Evolutionary conservation across 2,113 vertebrate species (phyloP), one percentile per base, ranked within the genome.

Genomic region (Melanostigma gelatinosum): DNA sequence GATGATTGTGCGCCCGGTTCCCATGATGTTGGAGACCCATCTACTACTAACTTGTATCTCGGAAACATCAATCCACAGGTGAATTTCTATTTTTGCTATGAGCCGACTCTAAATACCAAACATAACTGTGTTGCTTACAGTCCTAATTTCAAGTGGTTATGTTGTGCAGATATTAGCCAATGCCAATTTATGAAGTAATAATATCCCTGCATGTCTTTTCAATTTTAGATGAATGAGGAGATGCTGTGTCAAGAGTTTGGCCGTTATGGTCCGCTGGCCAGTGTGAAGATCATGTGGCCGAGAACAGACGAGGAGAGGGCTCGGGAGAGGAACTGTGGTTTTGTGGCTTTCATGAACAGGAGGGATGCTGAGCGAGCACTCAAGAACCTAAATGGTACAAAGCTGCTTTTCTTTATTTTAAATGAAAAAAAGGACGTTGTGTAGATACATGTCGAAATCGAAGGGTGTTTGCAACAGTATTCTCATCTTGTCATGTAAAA

Each of bases 211-310:
- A 1, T 63, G 2, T 29, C 2, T 71, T 54, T 0, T 36, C 22
- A 3, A 82, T 52, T 6, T 77, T 72, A 99, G 98, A 99, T 99
- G 98, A 99, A 99, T 62, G 98, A 99, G 92, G 98, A 99, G 91
- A 99, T 99, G 98, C 90, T 99, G 54, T 99, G 98, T 89, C 98
- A 99, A 88, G 98, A 99, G 90, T 99, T 99, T 94, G 98, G 98
- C 58, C 96, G 97, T 65, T 99, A 98, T 81, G 98, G 98, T 63
- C 98, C 98, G 0, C 92, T 99, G 92, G 98, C 98, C 1, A 99
- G 98, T 82, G 98, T 99, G 88, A 99, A 99, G 94, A 99, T 99
- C 90, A 99, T 99, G 98, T 99, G 98, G 98, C 98, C 98, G 11
- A 95, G 98, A 94, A 99, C 98, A 20, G 98, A 99, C 82, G 98